Evolutionary conservation across 2,888 invertebrate genomes (phyloP).

Genomic region (Anagyrus pseudococci): DNA sequence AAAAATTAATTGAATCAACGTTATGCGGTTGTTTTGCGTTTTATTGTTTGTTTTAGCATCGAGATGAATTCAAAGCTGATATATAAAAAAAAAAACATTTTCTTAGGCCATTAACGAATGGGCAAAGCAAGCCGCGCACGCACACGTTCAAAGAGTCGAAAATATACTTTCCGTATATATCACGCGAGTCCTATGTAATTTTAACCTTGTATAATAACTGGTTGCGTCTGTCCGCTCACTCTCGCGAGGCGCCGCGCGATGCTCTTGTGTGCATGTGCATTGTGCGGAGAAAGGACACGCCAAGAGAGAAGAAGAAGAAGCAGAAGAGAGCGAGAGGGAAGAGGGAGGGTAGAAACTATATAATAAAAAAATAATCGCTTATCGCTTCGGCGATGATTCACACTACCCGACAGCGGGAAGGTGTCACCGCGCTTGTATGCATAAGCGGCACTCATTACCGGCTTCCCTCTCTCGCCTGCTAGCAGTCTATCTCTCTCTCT

Average conservation of each 20-base stretch:
- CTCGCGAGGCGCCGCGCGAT: constrained; percentile 45
- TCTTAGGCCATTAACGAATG: too few species aligned
- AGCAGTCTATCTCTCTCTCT: too few species aligned
- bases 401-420: constrained; percentile 51
- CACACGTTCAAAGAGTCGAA: constrained; percentile 11
- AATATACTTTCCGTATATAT: constrained; percentile 26
- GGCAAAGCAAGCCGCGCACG: neutral
- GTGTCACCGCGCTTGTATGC: constrained; percentile 56
- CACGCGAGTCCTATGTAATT: constrained; percentile 43
- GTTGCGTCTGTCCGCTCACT: constrained; percentile 35
- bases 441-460: constrained; percentile 54
- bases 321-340: neutral
- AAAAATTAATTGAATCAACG: too few species aligned
- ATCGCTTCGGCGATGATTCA: constrained; percentile 52
- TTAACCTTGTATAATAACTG: constrained; percentile 48
- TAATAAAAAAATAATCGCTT: constrained; percentile 37
- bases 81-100: too few species aligned
- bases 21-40: too few species aligned
- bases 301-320: neutral
- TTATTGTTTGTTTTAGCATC: too few species aligned
- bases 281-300: constrained; percentile 34
- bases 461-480: neutral
- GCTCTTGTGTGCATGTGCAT: constrained; percentile 41
- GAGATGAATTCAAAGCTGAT: too few species aligned
- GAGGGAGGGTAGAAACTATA: too few species aligned